Evolutionary conservation across 2,113 vertebrate species (phyloP).

Genomic region (Pantherophis guttatus): DNA sequence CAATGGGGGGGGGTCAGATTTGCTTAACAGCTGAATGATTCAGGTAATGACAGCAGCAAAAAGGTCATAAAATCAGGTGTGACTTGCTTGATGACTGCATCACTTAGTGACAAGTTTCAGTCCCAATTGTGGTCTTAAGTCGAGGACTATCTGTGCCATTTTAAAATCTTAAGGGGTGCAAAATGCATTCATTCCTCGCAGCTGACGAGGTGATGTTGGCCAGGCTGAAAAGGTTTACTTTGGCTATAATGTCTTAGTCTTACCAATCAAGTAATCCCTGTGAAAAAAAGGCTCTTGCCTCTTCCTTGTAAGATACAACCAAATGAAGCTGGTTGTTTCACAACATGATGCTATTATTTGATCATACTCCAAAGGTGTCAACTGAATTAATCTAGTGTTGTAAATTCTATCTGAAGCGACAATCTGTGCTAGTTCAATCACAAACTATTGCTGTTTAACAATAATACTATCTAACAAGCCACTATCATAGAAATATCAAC

Average conservation of each 20-base stretch:
- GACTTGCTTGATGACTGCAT: not conserved
- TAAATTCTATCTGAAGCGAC: not conserved
- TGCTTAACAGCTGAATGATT: not conserved
- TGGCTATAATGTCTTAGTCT: slow-evolving; percentile 1
- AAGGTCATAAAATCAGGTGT: not conserved
- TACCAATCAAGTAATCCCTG: not conserved
- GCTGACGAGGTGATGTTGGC: not conserved
- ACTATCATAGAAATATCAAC: not conserved
- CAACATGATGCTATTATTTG: not conserved
- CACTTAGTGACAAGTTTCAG: not conserved
- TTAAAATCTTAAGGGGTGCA: not conserved
- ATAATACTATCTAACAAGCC: not conserved
- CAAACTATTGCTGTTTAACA: not conserved
- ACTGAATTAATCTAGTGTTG: not conserved
- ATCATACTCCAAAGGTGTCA: not conserved
- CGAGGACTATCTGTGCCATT: not conserved
- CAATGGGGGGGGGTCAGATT: not conserved
- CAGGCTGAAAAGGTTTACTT: not conserved
- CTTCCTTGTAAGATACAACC: not conserved
- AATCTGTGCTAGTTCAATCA: not conserved
- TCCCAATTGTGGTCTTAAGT: not conserved
- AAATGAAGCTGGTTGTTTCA: not conserved
- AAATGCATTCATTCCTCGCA: not conserved
- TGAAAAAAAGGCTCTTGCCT: not conserved
- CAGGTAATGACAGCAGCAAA: not conserved